Conservation (phyloP, 2,797 vertebrate genomes). For the Coregonus ussuriensis region DNA sequence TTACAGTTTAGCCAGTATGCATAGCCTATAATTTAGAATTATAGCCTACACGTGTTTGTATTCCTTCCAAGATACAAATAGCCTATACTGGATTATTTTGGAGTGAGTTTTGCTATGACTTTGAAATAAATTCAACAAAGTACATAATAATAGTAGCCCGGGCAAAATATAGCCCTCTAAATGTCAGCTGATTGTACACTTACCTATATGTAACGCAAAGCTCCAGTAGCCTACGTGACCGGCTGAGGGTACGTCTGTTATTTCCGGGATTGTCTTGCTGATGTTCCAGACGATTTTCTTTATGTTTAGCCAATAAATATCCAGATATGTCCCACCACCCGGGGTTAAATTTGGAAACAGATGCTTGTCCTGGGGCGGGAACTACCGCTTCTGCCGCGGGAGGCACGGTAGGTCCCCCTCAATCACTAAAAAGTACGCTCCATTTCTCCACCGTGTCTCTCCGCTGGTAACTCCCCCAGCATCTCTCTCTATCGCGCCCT, state of each 20-base stretch:
- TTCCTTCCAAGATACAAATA: not conserved
- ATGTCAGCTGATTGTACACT: conserved; percentile 32
- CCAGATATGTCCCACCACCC: conserved; percentile 9
- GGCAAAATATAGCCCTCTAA: conserved; percentile 7
- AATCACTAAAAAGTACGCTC: conserved; percentile 18
- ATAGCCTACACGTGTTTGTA: not conserved
- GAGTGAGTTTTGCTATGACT: no score
- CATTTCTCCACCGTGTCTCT: conserved; percentile 17
- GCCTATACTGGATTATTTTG: not conserved
- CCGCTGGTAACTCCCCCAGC: conserved; percentile 11
- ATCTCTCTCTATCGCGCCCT: not conserved
- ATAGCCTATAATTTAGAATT: not conserved
- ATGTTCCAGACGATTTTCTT: conserved; percentile 44
- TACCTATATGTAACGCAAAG: conserved; percentile 44
- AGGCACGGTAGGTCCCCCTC: conserved; percentile 11
- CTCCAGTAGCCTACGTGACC: conserved; percentile 70
- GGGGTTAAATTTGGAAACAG: not conserved
- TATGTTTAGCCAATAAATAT: conserved; percentile 42
- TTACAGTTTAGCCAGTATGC: not conserved
- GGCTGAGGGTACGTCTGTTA: conserved; percentile 63
- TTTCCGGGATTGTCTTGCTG: conserved; percentile 68
- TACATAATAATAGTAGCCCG: not conserved
- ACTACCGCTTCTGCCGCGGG: not conserved
- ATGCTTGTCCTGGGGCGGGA: not conserved
- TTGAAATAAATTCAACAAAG: conserved; percentile 20